A percentile compares a stretch with the other conserved stretches of the same genome.
Evolutionary conservation across 2,888 invertebrate genomes (phyloP).

Genomic region (Ichneumoninae sp.): DNA sequence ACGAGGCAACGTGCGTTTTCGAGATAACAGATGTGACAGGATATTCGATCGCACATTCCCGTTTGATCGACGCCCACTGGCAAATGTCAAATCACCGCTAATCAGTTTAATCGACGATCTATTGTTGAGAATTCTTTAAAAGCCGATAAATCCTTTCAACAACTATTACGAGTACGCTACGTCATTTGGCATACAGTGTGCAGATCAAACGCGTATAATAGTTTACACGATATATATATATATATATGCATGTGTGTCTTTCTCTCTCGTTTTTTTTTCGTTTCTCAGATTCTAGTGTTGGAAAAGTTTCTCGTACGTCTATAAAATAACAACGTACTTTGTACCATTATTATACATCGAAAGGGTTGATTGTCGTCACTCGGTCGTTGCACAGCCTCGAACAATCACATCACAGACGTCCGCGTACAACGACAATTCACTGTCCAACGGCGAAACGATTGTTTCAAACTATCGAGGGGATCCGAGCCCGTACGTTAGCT

Average conservation of each 20-base stretch:
- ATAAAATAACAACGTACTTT: conserved; percentile 57
- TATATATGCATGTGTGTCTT: conserved; percentile 12
- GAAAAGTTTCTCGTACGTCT: conserved; percentile 1
- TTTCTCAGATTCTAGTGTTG: not conserved
- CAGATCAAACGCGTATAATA: conserved; percentile 10
- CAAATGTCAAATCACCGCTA: conserved; percentile 17
- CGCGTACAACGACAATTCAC: not conserved
- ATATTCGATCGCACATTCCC: not conserved
- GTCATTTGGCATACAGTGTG: conserved; percentile 3
- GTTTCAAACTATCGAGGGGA: conserved; percentile 3
- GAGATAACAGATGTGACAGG: conserved; percentile 58
- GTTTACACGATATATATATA: conserved; percentile 9
- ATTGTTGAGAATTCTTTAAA: not conserved
- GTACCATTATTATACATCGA: conserved; percentile 54
- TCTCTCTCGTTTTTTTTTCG: conserved; percentile 24
- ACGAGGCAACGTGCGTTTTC: conserved; percentile 51
- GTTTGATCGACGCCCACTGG: conserved; percentile 43
- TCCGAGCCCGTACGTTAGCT: conserved; percentile 2
- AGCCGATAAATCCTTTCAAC: not conserved
- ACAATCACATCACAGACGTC: conserved; percentile 28
- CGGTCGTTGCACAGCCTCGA: not conserved
- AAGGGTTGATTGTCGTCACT: conserved; percentile 17
- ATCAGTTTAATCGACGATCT: not conserved
- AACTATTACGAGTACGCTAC: not conserved
- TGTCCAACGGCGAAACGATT: not conserved